Conservation (phyloP, 2,113 vertebrate species). For the Chaetodon auriga region DNA sequence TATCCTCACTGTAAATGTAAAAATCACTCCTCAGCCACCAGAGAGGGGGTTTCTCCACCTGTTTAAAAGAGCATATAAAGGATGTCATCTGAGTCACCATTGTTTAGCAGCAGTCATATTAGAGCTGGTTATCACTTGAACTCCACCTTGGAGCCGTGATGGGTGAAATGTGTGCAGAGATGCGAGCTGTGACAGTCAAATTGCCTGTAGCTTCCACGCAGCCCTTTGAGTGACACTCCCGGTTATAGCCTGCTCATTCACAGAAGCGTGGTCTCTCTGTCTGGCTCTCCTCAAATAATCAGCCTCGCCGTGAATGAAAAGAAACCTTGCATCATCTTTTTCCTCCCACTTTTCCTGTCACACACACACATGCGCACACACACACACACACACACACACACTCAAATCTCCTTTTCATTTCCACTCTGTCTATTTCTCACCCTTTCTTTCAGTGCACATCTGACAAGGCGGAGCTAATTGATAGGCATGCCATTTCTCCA, state of each 20-base stretch:
- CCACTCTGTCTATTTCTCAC: not conserved
- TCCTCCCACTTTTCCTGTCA: not conserved
- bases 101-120: not conserved
- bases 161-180: not conserved
- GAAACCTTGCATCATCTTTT: conserved; percentile 19
- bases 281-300: conserved; percentile 12
- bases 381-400: not conserved
- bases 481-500: conserved; percentile 32
- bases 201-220: not conserved
- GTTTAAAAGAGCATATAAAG: not conserved
- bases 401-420: conserved; percentile 22
- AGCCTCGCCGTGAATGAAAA: conserved; percentile 32
- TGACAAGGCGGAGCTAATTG: conserved; percentile 49
- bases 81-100: not conserved
- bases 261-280: conserved; percentile 6
- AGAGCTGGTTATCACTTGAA: not conserved
- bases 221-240: conserved; percentile 3
- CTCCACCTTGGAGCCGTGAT: not conserved
- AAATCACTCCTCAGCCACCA: not conserved
- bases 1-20: not conserved
- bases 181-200: conserved; percentile 11
- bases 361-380: not conserved
- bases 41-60: not conserved
- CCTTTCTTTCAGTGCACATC: conserved; percentile 24
- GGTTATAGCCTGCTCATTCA: conserved; percentile 13